Percentiles rank a stretch among this genome's conserved stretches.
phyloP scores from a whole-genome alignment of 2,797 vertebrate genomes.

The Ara ararauna region DNA sequence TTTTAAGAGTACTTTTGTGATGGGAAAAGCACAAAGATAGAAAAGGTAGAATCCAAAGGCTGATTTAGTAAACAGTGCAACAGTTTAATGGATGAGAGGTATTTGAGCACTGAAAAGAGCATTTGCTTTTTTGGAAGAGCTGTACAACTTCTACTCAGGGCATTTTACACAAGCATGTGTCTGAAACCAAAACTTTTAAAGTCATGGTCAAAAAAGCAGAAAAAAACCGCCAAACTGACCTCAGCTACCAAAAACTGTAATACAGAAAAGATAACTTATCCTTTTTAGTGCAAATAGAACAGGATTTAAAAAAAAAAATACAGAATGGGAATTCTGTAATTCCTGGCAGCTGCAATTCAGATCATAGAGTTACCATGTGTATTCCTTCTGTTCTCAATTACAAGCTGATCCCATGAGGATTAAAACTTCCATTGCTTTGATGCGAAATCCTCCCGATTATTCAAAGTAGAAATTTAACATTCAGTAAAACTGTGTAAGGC shows the following conservation, averaged over 20 bases:
- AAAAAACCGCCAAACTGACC: background rate
- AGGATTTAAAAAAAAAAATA: background rate
- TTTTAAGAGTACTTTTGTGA: background rate
- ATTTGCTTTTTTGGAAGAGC: background rate
- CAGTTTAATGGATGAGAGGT: rapidly evolving
- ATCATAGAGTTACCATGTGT: background rate
- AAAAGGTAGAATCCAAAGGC: background rate
- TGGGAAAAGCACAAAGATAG: background rate
- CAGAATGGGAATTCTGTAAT: background rate
- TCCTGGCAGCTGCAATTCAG: background rate
- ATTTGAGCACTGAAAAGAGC: background rate
- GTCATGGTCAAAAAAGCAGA: background rate
- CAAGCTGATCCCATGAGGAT: background rate
- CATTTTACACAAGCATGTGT: rapidly evolving
- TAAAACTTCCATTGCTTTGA: background rate
- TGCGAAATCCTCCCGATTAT: background rate
- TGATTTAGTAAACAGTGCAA: too few species aligned
- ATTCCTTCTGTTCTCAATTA: background rate
- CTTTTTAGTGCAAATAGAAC: background rate
- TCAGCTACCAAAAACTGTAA: background rate
- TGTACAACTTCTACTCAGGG: background rate
- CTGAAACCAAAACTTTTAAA: background rate
- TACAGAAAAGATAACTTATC: background rate
- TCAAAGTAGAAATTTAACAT: background rate
- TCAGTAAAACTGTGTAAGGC: background rate